Conservation (phyloP, 2,113 vertebrate genomes). For the Phyllostomus discolor region DNA sequence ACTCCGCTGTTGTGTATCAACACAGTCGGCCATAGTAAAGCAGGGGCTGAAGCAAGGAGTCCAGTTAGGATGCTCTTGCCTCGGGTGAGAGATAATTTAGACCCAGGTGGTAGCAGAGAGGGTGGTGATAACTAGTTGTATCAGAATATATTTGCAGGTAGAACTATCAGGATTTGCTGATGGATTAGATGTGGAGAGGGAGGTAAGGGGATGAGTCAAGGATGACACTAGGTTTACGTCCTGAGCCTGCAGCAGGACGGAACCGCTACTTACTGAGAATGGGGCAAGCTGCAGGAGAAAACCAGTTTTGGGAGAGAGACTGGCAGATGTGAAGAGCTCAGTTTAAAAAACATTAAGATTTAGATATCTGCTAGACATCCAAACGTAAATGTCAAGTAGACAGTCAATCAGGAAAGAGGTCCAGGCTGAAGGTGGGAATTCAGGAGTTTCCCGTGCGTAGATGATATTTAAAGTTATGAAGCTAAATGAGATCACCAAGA, state of each 20-base stretch:
- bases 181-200: background rate
- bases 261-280: background rate
- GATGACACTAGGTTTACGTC: background rate
- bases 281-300: background rate
- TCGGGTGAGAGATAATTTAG: background rate
- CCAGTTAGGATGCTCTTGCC: background rate
- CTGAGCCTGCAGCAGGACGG: background rate
- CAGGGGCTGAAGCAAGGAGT: background rate
- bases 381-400: background rate
- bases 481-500: background rate
- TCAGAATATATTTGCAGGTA: background rate
- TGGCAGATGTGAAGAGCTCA: background rate
- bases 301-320: background rate
- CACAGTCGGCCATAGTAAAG: background rate
- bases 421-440: background rate
- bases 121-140: background rate
- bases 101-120: background rate
- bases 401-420: background rate
- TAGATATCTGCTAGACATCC: background rate
- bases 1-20: background rate
- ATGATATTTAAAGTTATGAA: background rate
- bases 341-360: background rate
- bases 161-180: background rate
- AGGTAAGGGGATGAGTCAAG: background rate
- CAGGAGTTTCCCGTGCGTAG: background rate